phyloP scores from a whole-genome alignment of 1,140 invertebrate genomes.

The Saccostrea glomerata region DNA sequence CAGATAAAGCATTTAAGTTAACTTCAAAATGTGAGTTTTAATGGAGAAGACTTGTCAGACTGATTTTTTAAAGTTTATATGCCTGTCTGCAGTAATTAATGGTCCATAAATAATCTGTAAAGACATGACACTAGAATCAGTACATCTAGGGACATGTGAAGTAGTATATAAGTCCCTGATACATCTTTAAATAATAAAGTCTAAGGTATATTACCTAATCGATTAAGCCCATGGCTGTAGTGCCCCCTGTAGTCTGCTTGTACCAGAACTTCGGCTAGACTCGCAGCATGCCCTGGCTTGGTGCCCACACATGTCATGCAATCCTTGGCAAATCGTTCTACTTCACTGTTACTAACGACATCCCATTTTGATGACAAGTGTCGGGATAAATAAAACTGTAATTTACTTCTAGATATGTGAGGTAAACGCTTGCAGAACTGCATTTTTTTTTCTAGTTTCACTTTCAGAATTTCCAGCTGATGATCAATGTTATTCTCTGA shows the following conservation, averaged over 20 bases:
- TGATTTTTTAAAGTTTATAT: too few relatives aligned
- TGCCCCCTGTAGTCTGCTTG: slow-evolving; percentile 92
- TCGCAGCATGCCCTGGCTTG: slow-evolving; percentile 83
- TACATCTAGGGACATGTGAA: too few relatives aligned
- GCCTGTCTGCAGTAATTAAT: too few relatives aligned
- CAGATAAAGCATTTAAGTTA: too few relatives aligned
- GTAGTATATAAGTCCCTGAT: too few relatives aligned
- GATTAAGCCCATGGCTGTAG: slow-evolving; percentile 54
- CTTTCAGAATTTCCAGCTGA: slow-evolving; percentile 9
- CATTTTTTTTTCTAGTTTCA: slow-evolving; percentile 25
- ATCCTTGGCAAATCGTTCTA: slow-evolving; percentile 65
- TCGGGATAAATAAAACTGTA: not conserved
- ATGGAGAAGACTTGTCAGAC: too few relatives aligned
- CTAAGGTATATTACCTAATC: slow-evolving; percentile 33
- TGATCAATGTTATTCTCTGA: not conserved
- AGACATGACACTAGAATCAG: too few relatives aligned
- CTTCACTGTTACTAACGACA: slow-evolving; percentile 60
- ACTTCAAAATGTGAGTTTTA: too few relatives aligned
- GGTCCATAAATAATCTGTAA: too few relatives aligned
- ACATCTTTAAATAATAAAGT: too few relatives aligned
- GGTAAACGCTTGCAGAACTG: slow-evolving; percentile 3
- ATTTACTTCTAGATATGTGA: slow-evolving; percentile 6
- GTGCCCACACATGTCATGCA: slow-evolving; percentile 82
- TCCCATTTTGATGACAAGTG: slow-evolving; percentile 52
- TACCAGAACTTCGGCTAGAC: slow-evolving; percentile 87